A percentile compares a stretch with the other conserved stretches of the same genome.
These are phyloP conservation scores for Thysanoteuthis rhombus DNA, from an alignment of 2,888 invertebrate genomes.

Conservation along the genomic window DNA sequence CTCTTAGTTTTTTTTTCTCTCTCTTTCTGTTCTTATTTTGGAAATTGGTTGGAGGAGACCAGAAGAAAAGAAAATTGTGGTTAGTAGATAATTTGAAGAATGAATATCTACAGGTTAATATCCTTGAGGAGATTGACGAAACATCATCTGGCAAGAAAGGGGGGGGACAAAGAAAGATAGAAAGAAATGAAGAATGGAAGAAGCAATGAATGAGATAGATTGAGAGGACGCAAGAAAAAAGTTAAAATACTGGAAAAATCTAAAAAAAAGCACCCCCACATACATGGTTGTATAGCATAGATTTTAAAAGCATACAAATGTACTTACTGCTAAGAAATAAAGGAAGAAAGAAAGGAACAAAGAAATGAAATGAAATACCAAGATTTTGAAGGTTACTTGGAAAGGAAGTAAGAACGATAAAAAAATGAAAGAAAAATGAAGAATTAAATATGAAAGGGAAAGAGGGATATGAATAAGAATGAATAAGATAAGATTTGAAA, in stretches of 20 bases:
- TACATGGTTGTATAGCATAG: too few species aligned
- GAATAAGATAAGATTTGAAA: neutral
- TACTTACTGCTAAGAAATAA: too few species aligned
- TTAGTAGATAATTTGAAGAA: neutral
- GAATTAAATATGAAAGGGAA: neutral
- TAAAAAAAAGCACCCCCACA: too few species aligned
- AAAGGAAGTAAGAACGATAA: too few species aligned
- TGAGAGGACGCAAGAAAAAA: neutral
- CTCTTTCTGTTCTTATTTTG: neutral
- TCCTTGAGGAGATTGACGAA: neutral
- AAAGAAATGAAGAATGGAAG: neutral
- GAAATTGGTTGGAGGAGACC: neutral
- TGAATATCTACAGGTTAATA: neutral
- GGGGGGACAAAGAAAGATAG: neutral
- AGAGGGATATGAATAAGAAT: neutral
- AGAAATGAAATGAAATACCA: neutral
- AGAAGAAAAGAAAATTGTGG: neutral
- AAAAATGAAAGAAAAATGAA: neutral
- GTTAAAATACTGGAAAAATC: too few species aligned
- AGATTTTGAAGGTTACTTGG: too few species aligned
- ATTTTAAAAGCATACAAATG: too few species aligned
- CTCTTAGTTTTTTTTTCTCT: neutral
- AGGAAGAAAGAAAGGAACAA: neutral
- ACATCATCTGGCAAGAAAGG: neutral
- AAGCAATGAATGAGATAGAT: neutral